phyloP scores from a whole-genome alignment of 2,113 vertebrate genomes.

The Siphamia tubifer region DNA sequence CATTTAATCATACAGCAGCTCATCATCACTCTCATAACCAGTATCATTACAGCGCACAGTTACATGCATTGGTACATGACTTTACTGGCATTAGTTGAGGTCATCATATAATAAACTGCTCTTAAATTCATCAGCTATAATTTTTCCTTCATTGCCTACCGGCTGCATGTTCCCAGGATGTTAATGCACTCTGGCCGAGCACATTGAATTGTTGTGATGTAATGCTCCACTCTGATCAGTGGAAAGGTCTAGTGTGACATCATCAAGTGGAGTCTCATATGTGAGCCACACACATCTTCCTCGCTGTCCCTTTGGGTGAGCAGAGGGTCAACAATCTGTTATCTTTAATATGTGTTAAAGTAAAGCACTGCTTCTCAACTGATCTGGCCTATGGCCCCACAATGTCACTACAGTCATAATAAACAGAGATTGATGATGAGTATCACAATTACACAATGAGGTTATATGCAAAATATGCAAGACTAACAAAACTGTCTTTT shows the following conservation, averaged over 20 bases:
- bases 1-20: slow-evolving; percentile 1
- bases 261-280: slow-evolving; percentile 51
- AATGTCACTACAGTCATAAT: no score
- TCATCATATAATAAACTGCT: slow-evolving; percentile 7
- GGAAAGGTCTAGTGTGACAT: slow-evolving; percentile 62
- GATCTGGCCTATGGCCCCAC: no score
- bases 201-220: slow-evolving; percentile 54
- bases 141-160: slow-evolving; percentile 8
- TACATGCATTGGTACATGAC: not conserved
- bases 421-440: no score
- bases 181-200: slow-evolving; percentile 4
- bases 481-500: no score
- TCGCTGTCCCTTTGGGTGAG: slow-evolving; percentile 2
- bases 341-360: not conserved
- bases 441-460: no score
- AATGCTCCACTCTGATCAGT: slow-evolving; percentile 57
- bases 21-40: slow-evolving; percentile 3
- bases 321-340: slow-evolving; percentile 10
- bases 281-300: slow-evolving; percentile 35
- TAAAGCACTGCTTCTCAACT: not conserved
- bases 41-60: slow-evolving; percentile 1
- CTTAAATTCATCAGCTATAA: not conserved
- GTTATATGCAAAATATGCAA: no score
- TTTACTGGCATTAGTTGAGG: slow-evolving; percentile 1
- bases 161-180: not conserved